Percentiles rank a stretch among this genome's conserved stretches.
phyloP scores from a whole-genome alignment of 2,113 vertebrate species.

The Vulpes vulpes region DNA sequence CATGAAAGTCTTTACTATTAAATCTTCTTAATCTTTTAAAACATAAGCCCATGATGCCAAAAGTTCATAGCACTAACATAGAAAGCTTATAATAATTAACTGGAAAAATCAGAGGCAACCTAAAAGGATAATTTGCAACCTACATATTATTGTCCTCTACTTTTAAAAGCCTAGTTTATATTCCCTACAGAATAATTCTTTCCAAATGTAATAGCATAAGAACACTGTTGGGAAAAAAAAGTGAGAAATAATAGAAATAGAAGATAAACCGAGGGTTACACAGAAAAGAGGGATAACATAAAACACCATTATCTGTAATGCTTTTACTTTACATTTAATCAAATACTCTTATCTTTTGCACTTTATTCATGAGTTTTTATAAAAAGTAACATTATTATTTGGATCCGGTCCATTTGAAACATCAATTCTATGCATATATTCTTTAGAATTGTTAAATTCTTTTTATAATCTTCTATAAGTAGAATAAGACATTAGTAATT shows the following conservation, averaged over 20 bases:
- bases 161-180: conserved; percentile 48
- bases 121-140: conserved; percentile 12
- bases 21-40: conserved; percentile 44
- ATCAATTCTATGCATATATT: background rate
- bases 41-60: background rate
- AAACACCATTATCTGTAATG: conserved; percentile 25
- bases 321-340: conserved; percentile 41
- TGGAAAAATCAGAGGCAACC: conserved; percentile 16
- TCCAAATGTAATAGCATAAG: background rate
- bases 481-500: background rate
- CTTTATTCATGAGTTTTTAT: conserved; percentile 13
- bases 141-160: background rate
- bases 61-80: background rate
- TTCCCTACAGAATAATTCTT: conserved; percentile 11
- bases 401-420: background rate
- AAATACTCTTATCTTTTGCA: conserved; percentile 32
- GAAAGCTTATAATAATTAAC: background rate
- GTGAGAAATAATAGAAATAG: background rate
- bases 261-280: conserved; percentile 19
- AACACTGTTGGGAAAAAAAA: background rate
- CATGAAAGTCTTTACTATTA: background rate
- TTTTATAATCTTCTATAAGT: background rate
- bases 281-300: background rate
- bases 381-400: conserved; percentile 46
- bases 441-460: background rate